Percentiles rank a stretch among this genome's conserved stretches.
Evolutionary conservation across 2,113 vertebrate species (phyloP).

Genomic region (Toxotes jaculatrix): DNA sequence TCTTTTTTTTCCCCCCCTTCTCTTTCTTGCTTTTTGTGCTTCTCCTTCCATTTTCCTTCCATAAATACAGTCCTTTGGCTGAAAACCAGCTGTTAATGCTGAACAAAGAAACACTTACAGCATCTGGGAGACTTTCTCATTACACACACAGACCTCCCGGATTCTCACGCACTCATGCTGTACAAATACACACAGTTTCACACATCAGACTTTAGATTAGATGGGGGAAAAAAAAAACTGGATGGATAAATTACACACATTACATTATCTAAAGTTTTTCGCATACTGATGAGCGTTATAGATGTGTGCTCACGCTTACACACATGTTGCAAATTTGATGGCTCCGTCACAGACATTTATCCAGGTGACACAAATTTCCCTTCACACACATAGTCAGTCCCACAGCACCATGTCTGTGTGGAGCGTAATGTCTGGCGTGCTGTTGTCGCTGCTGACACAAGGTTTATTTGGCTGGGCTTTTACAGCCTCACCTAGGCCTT

Average conservation of each 20-base stretch:
- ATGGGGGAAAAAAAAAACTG: background rate
- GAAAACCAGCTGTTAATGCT: slow-evolving; percentile 75
- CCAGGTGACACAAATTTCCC: slow-evolving; percentile 66
- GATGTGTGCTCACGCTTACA: background rate
- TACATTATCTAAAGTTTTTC: background rate
- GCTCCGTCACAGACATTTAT: slow-evolving; percentile 57
- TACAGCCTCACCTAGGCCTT: slow-evolving; percentile 62
- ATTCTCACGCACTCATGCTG: slow-evolving; percentile 16
- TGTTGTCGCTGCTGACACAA: slow-evolving; percentile 64
- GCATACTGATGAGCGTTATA: background rate
- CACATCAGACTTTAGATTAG: background rate
- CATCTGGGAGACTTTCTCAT: slow-evolving; percentile 69
- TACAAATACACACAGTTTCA: slow-evolving; percentile 10
- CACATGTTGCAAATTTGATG: slow-evolving; percentile 19
- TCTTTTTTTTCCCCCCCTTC: background rate
- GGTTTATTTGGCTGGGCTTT: slow-evolving; percentile 74
- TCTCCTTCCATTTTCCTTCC: slow-evolving; percentile 69
- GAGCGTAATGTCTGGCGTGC: slow-evolving; percentile 72
- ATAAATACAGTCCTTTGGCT: slow-evolving; percentile 71
- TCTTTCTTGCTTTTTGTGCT: slow-evolving; percentile 43
- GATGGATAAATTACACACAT: background rate
- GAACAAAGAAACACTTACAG: slow-evolving; percentile 75
- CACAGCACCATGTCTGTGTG: slow-evolving; percentile 31
- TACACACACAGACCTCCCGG: slow-evolving; percentile 54
- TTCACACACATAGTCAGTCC: slow-evolving; percentile 42